Conservation (phyloP, 2,113 vertebrate species). For the Lanius ludovicianus region DNA sequence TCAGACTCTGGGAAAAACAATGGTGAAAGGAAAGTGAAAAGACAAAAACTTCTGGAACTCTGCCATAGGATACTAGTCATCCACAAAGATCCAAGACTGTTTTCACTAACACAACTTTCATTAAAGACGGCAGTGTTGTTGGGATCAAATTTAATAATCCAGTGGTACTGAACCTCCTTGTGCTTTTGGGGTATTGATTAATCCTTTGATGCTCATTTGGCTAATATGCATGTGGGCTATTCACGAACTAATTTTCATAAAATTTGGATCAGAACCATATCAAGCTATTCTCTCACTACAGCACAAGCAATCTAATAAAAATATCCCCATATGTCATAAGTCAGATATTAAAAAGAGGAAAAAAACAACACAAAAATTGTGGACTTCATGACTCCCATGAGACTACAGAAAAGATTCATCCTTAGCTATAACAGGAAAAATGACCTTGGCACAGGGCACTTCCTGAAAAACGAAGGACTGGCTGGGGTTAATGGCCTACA, state of each 20-base stretch:
- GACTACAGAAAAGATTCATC: constrained; percentile 20
- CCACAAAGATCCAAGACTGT: neutral
- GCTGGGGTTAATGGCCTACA: constrained; percentile 60
- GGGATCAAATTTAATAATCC: constrained; percentile 19
- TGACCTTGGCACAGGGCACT: constrained; percentile 44
- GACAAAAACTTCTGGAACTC: neutral
- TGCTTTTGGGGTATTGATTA: constrained; percentile 22
- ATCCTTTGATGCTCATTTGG: constrained; percentile 23
- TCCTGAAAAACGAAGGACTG: constrained; percentile 50
- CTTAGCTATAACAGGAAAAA: constrained; percentile 46
- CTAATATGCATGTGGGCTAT: neutral
- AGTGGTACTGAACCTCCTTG: neutral
- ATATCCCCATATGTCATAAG: constrained; percentile 6
- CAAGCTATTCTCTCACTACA: neutral
- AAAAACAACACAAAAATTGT: constrained; percentile 15
- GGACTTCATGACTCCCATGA: constrained; percentile 14
- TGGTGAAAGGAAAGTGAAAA: neutral
- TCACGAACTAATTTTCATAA: neutral
- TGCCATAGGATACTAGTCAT: neutral
- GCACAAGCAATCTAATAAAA: constrained; percentile 16
- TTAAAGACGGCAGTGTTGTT: neutral
- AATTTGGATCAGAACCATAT: neutral
- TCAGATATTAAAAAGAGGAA: constrained; percentile 19
- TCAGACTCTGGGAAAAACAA: neutral
- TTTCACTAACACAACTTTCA: constrained; percentile 19